Base-by-base conservation (phyloP, 2,797 vertebrate genomes). In the Amphiprion clarkii region DNA sequence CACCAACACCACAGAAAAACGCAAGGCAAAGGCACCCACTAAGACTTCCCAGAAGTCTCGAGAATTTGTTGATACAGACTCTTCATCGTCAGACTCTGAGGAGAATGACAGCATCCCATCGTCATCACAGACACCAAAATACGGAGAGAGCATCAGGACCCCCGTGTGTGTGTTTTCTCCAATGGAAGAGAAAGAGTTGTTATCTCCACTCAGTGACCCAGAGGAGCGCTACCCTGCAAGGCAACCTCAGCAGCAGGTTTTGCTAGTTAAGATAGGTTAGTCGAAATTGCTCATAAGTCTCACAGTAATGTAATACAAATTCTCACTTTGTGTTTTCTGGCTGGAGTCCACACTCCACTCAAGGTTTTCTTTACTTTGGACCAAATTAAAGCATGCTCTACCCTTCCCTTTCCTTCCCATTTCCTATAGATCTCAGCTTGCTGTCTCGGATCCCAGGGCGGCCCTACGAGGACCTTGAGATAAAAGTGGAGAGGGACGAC, bases 21-120 rank as follows among this genome's bases (percentile, higher is more conserved):
- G 97, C 91, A 99, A 98, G 78, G 91, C 95, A 53, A 98, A 98
- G 87, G 94, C 95, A 9, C 93, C 96, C 3, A 96, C 93, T 83
- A 99, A 99, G 93, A 90, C 96, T 59, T 93, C 95, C 44, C 96
- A 96, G 92, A 99, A 99, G 92, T 99, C 98, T 40, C 96, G 96
- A 2, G 97, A 99, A 94, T 98, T 98, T 84, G 95, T 99, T 48
- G 96, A 98, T 70, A 98, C 98, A 5, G 98, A 99, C 93, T 97
- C 96, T 23, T 98, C 98, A 3, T 98, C 98, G n/a, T 99, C 98
- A 25, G 98, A 99, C 89, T 99, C 98, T 0, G 98, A 99, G 94
- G 98, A 96, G 90, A 98, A 97, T 14, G 97, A 99, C 83, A 99
- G 98, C 90, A 96, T 97, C 74, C 97, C 97, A 12, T 98, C 98